phyloP scores from a whole-genome alignment of 2,797 vertebrate species.

The Takifugu ocellatus region DNA sequence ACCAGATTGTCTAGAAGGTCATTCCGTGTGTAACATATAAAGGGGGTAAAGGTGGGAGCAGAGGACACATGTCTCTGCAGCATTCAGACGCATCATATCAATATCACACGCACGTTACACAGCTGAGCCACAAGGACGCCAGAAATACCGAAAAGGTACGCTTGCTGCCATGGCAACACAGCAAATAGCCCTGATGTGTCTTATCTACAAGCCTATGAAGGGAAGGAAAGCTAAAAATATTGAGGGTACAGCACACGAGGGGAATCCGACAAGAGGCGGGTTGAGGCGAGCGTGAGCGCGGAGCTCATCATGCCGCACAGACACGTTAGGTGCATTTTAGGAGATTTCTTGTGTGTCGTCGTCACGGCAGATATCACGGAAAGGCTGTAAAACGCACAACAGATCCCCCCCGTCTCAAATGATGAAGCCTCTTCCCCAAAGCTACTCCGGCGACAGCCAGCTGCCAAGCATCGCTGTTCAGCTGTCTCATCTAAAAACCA shows the following conservation, averaged over 20 bases:
- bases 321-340: not conserved
- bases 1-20: conserved; percentile 1
- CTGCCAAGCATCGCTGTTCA: conserved; percentile 53
- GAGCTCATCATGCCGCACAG: no score
- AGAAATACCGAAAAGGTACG: conserved; percentile 37
- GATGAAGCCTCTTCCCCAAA: conserved; percentile 57
- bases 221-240: conserved; percentile 13
- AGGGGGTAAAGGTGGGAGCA: conserved; percentile 2
- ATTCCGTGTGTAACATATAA: conserved; percentile 10
- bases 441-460: conserved; percentile 61
- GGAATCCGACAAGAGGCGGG: conserved; percentile 22
- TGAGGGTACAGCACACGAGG: conserved; percentile 17
- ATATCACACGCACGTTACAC: conserved; percentile 45
- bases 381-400: conserved; percentile 56
- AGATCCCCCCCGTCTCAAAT: conserved; percentile 52
- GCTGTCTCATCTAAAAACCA: conserved; percentile 55
- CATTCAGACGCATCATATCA: conserved; percentile 36
- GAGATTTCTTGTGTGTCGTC: conserved; percentile 21
- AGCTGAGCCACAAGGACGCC: conserved; percentile 46
- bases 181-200: conserved; percentile 43
- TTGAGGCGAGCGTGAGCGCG: no score
- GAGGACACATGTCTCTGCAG: conserved; percentile 22
- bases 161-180: conserved; percentile 49
- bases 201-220: conserved; percentile 29
- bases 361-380: conserved; percentile 51